Percentiles rank a stretch among this genome's conserved stretches.
Evolutionary conservation across 2,113 vertebrate genomes (phyloP).

Genomic region (Hippopotamus amphibius): DNA sequence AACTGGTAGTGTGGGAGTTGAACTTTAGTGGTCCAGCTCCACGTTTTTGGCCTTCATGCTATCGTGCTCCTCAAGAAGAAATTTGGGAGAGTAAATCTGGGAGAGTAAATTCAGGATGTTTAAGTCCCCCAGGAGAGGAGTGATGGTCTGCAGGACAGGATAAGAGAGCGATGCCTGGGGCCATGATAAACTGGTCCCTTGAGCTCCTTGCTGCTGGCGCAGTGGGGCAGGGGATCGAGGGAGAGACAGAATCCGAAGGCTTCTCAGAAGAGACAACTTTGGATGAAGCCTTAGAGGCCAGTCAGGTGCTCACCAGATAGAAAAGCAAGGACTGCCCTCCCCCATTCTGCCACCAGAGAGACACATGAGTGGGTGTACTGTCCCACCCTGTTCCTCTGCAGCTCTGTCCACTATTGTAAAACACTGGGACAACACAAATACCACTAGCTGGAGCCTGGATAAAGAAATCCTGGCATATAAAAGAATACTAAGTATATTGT

Average conservation of each 20-base stretch:
- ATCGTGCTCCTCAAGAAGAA: not conserved
- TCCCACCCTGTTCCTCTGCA: fast-evolving
- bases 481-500: not conserved
- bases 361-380: not conserved
- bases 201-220: not conserved
- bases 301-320: too few species aligned
- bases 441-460: not conserved
- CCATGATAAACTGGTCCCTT: not conserved
- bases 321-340: not conserved
- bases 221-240: fast-evolving
- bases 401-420: not conserved
- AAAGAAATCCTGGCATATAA: not conserved
- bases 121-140: not conserved
- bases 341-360: not conserved
- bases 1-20: not conserved
- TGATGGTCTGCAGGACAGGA: too few species aligned
- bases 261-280: not conserved
- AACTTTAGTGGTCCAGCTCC: not conserved
- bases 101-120: not conserved
- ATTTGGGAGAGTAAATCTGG: not conserved
- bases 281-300: too few species aligned
- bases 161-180: too few species aligned
- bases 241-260: not conserved
- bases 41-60: not conserved
- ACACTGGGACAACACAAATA: not conserved